Evolutionary conservation across 2,113 vertebrate genomes (phyloP).

Genomic region (Xenotilapia flavipinnis): DNA sequence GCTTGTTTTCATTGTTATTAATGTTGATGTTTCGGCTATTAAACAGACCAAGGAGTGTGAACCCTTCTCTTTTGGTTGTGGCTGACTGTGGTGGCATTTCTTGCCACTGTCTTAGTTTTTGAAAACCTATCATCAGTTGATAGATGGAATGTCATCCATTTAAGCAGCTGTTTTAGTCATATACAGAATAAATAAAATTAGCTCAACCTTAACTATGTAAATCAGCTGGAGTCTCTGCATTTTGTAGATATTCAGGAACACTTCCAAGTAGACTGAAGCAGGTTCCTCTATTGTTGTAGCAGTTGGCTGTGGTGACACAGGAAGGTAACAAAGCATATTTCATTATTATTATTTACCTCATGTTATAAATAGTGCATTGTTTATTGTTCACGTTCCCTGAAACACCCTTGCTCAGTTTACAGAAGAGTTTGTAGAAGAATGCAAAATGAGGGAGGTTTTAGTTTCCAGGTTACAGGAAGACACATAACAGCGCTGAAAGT

Average conservation of each 20-base stretch:
- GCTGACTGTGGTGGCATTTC: neutral
- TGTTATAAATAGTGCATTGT: conserved; percentile 75
- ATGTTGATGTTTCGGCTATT: neutral
- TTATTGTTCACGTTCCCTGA: conserved; percentile 58
- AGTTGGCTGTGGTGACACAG: conserved; percentile 26
- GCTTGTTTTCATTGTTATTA: neutral
- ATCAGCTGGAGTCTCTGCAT: neutral
- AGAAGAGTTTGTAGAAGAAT: conserved; percentile 33
- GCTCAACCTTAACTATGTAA: neutral
- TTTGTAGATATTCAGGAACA: neutral
- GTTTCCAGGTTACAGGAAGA: conserved; percentile 44
- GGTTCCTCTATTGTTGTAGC: conserved; percentile 46
- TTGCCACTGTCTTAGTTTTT: neutral
- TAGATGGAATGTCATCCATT: neutral
- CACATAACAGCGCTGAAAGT: neutral
- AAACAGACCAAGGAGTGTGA: neutral
- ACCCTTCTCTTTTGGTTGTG: neutral
- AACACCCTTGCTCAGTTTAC: neutral
- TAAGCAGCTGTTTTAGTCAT: neutral
- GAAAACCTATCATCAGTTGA: neutral
- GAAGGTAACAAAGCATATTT: conserved; percentile 16
- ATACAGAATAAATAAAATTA: neutral
- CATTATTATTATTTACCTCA: conserved; percentile 13
- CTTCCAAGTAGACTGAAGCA: neutral
- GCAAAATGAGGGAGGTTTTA: neutral